These are phyloP conservation scores for Archips xylosteana DNA, from an alignment of 2,888 invertebrate species.

Conservation along the genomic window DNA sequence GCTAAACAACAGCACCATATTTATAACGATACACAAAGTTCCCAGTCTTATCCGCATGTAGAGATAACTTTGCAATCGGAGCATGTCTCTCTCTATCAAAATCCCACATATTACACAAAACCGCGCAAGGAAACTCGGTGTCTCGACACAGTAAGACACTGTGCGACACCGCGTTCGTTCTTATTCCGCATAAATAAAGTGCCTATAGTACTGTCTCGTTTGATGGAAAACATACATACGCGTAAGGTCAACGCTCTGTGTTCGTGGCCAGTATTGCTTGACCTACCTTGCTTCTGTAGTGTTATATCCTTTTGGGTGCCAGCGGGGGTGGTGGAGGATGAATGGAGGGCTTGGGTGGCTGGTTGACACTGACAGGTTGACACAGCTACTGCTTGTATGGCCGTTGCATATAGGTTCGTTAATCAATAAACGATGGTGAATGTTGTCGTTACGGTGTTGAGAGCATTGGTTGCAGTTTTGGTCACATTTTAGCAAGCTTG, in stretches of 20 bases:
- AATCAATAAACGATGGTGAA: constrained; percentile 37
- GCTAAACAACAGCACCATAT: constrained; percentile 1
- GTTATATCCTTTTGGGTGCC: background rate
- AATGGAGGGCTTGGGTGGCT: background rate
- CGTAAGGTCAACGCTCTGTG: constrained; percentile 39
- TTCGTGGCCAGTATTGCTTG: constrained; percentile 9
- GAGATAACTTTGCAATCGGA: constrained; percentile 32
- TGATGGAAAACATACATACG: constrained; percentile 40
- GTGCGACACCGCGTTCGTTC: constrained; percentile 2
- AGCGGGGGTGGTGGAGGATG: constrained; percentile 6
- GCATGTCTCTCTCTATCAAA: constrained; percentile 30
- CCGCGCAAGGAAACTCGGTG: constrained; percentile 24
- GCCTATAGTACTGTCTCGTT: constrained; percentile 26
- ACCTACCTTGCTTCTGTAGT: constrained; percentile 20
- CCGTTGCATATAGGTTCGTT: constrained; percentile 40
- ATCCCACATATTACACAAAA: constrained; percentile 41
- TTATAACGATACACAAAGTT: constrained; percentile 2
- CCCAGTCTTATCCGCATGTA: constrained; percentile 27
- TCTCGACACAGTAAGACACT: constrained; percentile 12
- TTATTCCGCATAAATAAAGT: constrained; percentile 13
- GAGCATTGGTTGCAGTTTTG: background rate
- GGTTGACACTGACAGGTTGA: constrained; percentile 39
- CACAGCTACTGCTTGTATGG: constrained; percentile 37
- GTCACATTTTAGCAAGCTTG: background rate
- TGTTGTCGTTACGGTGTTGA: constrained; percentile 6